These are phyloP conservation scores for Crossoptilon crossoptilon DNA, from an alignment of 2,797 vertebrate species.

Conservation along the genomic window DNA sequence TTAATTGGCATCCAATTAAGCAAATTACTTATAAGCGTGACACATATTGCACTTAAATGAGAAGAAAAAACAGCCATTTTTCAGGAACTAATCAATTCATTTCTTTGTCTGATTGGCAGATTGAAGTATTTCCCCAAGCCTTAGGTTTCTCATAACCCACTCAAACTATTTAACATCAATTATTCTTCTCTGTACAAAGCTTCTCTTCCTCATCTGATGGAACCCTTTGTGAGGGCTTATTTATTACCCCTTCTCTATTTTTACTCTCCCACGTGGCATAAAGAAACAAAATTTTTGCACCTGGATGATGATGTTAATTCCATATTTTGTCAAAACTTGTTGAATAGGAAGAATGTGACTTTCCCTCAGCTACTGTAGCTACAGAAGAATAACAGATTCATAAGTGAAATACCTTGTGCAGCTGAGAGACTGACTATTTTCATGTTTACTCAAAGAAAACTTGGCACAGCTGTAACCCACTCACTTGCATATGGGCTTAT, in stretches of 20 bases:
- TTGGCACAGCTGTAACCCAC: not conserved
- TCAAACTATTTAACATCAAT: constrained; percentile 1
- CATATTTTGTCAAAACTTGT: not conserved
- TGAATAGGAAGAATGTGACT: not conserved
- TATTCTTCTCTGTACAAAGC: not conserved
- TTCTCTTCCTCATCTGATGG: not conserved
- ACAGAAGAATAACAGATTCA: not conserved
- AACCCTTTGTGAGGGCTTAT: not conserved
- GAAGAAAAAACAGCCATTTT: not conserved
- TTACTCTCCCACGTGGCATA: not conserved
- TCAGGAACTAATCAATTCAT: constrained; percentile 14
- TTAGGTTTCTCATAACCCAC: not conserved
- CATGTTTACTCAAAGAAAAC: constrained; percentile 1
- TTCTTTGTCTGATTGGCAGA: constrained; percentile 13
- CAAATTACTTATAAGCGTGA: constrained; percentile 34
- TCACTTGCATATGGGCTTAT: not conserved
- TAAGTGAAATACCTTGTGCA: not conserved
- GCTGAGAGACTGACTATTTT: not conserved
- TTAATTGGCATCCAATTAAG: constrained; percentile 56
- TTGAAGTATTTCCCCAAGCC: not conserved
- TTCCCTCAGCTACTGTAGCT: not conserved
- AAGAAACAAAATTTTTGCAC: not conserved
- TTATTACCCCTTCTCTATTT: not conserved
- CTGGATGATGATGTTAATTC: constrained; percentile 11
- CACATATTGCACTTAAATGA: constrained; percentile 28